Base-by-base conservation (phyloP, 2,888 invertebrate genomes). In the Rutpela maculata region DNA sequence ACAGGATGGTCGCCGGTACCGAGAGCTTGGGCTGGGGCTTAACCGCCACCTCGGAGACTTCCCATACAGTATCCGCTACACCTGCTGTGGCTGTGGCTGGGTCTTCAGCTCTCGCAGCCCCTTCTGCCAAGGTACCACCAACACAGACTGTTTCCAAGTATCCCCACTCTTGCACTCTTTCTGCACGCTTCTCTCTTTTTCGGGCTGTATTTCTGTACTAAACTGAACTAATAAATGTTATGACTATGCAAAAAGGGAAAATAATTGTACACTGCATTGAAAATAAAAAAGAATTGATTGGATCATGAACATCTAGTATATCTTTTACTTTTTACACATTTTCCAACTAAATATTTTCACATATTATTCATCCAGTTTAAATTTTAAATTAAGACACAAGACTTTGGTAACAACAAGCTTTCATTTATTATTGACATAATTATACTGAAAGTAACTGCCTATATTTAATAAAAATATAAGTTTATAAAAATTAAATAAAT, bases 1-100 rank as follows among this genome's bases (percentile, higher is more conserved):
- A 94, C 92, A 93, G 95, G 81, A 93, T 95, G 90, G 93, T 95
- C 88, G 94, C 95, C 85, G 93, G 93, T 88, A 95, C 95, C 83
- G 95, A 95, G 91, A 93, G 93, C 89, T 92, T 94, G 86, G 94
- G 93, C 88, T 93, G 93, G 88, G 93, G 94, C 89, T 91, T 92
- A 80, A 91, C 92, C 89, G 90, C 92, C 84, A 91, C 91, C 72
- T 80, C 83, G 77, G 81, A 81, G 77, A 79, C 82, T 62, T 77
- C 83, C 62, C 74, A 75, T 56, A 74, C 69, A 19, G 60, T 69
- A 69, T 74, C 75, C 50, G 59, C 71, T 71, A 60, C 74, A 76
- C 75, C 76, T 72, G 70, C 65, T 66, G 80, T 76, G 66, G 80
- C 78, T 67, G 72, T 76, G 22, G 78, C 77, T 38, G 77, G 75